Conservation (phyloP, 2,797 vertebrate species). For the Urocyon cinereoargenteus region DNA sequence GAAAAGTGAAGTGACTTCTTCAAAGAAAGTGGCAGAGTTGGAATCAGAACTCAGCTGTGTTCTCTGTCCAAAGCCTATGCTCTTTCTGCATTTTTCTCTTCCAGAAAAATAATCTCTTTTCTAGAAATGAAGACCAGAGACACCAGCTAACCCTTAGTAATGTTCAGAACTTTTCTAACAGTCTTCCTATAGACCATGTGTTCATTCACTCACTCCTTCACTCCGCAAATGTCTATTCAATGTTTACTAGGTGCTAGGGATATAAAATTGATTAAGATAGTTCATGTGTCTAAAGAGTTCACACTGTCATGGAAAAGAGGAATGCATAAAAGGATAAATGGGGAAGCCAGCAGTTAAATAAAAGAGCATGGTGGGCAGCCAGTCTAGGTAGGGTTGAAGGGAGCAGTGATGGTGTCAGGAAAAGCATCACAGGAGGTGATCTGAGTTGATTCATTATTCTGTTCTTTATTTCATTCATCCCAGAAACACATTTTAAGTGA, state of each 20-base stretch:
- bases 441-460: constrained; percentile 19
- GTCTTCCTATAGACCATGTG: background rate
- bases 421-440: background rate
- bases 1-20: background rate
- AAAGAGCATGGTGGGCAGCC: background rate
- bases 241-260: background rate
- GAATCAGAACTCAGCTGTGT: background rate
- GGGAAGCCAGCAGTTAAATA: background rate
- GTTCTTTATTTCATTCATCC: background rate
- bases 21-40: background rate
- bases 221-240: background rate
- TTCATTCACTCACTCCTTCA: background rate
- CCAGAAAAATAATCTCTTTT: constrained; percentile 19
- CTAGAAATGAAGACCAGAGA: background rate
- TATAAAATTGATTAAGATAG: background rate
- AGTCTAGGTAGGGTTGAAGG: background rate
- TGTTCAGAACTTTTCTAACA: background rate
- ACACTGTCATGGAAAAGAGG: background rate
- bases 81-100: constrained; percentile 10
- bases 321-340: background rate
- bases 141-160: background rate
- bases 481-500: constrained; percentile 21
- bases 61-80: background rate
- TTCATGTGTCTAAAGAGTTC: background rate
- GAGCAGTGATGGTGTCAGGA: background rate